A percentile compares a stretch with the other conserved stretches of the same genome.
phyloP scores from a whole-genome alignment of 2,888 invertebrate species.

The Luffia ferchaultella region DNA sequence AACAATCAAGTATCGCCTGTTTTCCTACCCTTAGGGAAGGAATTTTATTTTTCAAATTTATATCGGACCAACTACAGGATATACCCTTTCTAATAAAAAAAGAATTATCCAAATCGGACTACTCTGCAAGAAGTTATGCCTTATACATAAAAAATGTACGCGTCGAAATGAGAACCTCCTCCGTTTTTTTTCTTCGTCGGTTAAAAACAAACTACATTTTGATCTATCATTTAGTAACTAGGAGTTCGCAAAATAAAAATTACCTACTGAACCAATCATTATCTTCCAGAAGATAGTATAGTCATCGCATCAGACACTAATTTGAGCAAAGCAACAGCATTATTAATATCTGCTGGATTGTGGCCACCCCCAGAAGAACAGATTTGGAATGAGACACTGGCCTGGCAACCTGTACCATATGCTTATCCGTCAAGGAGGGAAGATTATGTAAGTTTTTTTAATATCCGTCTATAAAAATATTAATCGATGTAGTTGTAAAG shows the following conservation, averaged over 20 bases:
- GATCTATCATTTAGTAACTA: background rate
- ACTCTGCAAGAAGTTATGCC: too few relatives aligned
- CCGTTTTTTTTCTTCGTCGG: background rate
- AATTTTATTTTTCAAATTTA: too few relatives aligned
- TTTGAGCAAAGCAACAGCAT: conserved; percentile 77
- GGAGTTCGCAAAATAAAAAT: background rate
- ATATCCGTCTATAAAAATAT: background rate
- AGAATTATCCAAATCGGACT: too few relatives aligned
- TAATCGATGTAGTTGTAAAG: background rate
- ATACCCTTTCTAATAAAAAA: too few relatives aligned
- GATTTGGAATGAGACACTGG: conserved; percentile 53
- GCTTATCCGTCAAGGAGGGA: conserved; percentile 39
- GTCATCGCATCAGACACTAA: conserved; percentile 75
- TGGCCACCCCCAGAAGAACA: conserved; percentile 67
- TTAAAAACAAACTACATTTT: background rate
- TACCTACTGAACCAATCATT: background rate
- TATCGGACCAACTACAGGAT: too few relatives aligned
- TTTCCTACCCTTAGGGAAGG: too few relatives aligned
- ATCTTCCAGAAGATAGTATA: conserved; percentile 32
- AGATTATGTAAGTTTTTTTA: conserved; percentile 38
- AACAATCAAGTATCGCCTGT: too few relatives aligned
- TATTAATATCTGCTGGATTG: conserved; percentile 74
- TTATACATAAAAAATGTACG: too few relatives aligned
- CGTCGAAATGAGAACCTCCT: too few relatives aligned
- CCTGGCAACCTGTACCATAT: conserved; percentile 72